A percentile compares a stretch with the other conserved stretches of the same genome.
Conservation (phyloP, 2,113 vertebrate species). For the Tauraco erythrolophus region DNA sequence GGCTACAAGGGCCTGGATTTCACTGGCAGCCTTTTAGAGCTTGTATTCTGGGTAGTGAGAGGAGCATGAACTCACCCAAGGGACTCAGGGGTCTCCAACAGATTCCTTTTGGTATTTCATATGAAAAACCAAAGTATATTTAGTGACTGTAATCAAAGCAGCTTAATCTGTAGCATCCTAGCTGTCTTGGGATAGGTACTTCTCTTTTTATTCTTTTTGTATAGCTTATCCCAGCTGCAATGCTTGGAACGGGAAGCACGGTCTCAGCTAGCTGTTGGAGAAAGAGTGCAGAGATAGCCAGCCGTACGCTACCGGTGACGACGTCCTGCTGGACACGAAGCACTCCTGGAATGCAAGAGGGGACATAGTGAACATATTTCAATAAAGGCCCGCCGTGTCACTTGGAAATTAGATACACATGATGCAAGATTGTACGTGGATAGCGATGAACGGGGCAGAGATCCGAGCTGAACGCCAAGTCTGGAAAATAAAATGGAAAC, state of each 20-base stretch:
- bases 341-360: neutral
- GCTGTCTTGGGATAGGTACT: conserved; percentile 12
- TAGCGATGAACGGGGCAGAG: neutral
- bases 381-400: neutral
- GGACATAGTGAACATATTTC: neutral
- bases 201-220: conserved; percentile 20
- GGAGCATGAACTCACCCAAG: neutral
- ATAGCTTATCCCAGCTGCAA: conserved; percentile 1
- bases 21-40: conserved; percentile 62
- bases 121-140: conserved; percentile 60
- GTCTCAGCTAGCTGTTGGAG: neutral
- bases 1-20: conserved; percentile 33
- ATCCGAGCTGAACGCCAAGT: neutral
- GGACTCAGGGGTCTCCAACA: neutral
- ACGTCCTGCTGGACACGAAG: neutral
- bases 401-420: neutral
- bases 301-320: rapidly evolving
- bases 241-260: neutral
- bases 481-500: conserved; percentile 43
- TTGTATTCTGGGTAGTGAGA: conserved; percentile 20
- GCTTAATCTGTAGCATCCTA: conserved; percentile 5
- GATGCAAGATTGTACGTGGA: neutral
- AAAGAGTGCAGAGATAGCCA: neutral
- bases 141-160: conserved; percentile 31
- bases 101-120: conserved; percentile 35